Conservation (phyloP, 2,113 vertebrate species). For the Xiphophorus hellerii region DNA sequence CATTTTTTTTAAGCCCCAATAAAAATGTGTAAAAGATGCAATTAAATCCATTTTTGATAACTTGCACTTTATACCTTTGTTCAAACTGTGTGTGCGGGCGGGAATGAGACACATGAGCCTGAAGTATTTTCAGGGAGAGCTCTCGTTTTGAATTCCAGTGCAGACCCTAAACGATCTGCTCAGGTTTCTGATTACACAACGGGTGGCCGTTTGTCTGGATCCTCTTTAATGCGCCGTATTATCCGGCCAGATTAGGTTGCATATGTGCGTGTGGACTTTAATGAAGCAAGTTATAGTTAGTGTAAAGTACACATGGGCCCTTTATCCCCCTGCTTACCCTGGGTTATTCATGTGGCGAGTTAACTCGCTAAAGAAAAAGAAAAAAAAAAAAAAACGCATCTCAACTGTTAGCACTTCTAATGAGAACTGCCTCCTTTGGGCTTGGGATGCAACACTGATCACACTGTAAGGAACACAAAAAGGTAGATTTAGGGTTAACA, state of each 20-base stretch:
- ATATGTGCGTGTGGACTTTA: constrained; percentile 43
- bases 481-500: too few relatives aligned
- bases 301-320: constrained; percentile 39
- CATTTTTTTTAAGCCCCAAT: too few relatives aligned
- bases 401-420: constrained; percentile 36
- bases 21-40: too few relatives aligned
- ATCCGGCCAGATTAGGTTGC: constrained; percentile 63
- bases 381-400: background rate
- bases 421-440: constrained; percentile 33
- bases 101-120: background rate
- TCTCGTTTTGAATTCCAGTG: constrained; percentile 22
- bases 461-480: background rate
- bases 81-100: too few relatives aligned
- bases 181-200: constrained; percentile 40
- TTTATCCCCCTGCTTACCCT: constrained; percentile 44
- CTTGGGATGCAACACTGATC: background rate
- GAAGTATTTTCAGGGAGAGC: constrained; percentile 1
- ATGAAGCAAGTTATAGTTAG: constrained; percentile 29
- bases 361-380: constrained; percentile 22
- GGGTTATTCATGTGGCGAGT: constrained; percentile 49
- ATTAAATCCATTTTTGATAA: too few relatives aligned
- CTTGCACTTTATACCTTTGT: too few relatives aligned
- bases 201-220: constrained; percentile 59
- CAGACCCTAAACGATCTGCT: constrained; percentile 18
- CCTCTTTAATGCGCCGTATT: constrained; percentile 53